Base-by-base conservation (phyloP, 2,888 invertebrate genomes). In the Cryptus viduatorius region DNA sequence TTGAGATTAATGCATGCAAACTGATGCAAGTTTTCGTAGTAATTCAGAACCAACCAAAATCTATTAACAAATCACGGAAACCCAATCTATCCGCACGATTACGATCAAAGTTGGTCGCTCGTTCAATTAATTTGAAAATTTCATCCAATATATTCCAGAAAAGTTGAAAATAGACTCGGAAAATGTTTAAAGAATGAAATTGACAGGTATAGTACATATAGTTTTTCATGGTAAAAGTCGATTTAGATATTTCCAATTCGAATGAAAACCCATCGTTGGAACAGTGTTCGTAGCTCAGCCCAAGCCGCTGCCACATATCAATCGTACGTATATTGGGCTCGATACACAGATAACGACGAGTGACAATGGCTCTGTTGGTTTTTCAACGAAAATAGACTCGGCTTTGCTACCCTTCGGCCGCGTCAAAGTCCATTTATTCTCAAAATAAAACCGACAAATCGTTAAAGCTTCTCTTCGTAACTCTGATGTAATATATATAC, bases 341-440 rank as follows among this genome's bases (percentile, higher is more conserved):
- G 37, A 73, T 80, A 37, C 46, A 16, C 46, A 7, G 79, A 73
- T 80, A 80, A 73, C 73, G 50, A 67, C 53, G 56, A 31, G 44
- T 75, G 75, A 75, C 72, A 79, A 73, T 67, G 29, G 48, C 46
- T 37, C 46, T 10, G 65, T 42, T 19, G 4, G 46, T 16, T 73
- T 73, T 56, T 67, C 44, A 67, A 73, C 67, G 14, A 48, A 73
- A 68, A 80, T 73, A 68, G 42, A 59, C 56, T 29, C 19, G 10
- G 12, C 24, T 3, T 46, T 37, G 53, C 31, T 19, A 4, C 8
- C 19, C 53, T 46, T 64, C 29, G 10, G 37, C 46, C 24, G 16
- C 46, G 73, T 73, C 73, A 53, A 46, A 67, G 79, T 73, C 48
- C 56, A 73, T 73, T 80, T 80, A 80, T 80, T 67, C 72, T 46